Percentiles rank a stretch among this genome's conserved stretches.
phyloP scores from a whole-genome alignment of 2,113 vertebrate genomes.

The Melospiza georgiana region DNA sequence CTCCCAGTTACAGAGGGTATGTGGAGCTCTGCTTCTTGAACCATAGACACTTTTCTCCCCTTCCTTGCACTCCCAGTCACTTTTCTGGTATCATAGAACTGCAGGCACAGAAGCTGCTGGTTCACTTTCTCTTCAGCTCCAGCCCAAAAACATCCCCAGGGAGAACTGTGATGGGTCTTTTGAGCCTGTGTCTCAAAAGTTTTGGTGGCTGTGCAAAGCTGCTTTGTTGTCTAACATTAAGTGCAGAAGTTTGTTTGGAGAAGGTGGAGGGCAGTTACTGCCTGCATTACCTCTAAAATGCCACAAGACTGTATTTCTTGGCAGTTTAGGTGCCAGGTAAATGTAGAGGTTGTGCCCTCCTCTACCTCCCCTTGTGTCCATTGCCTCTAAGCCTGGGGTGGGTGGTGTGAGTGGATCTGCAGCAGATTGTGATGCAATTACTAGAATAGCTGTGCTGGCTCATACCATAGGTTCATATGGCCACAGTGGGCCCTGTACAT shows the following conservation, averaged over 20 bases:
- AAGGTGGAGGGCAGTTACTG: neutral
- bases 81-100: neutral
- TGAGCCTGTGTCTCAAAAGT: neutral
- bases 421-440: neutral
- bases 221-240: neutral
- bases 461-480: neutral
- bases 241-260: accelerated
- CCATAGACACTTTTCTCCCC: neutral
- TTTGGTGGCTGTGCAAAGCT: neutral
- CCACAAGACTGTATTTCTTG: neutral
- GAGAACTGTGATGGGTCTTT: neutral
- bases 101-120: neutral
- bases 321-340: neutral
- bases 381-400: neutral
- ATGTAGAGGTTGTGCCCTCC: neutral
- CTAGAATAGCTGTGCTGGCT: neutral
- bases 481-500: neutral
- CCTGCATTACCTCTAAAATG: neutral
- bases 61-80: neutral
- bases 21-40: neutral
- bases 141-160: neutral
- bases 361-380: neutral
- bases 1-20: conserved; percentile 92
- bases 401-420: neutral
- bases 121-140: neutral